Evolutionary conservation across 2,888 invertebrate species (phyloP), one percentile per base, ranked within the genome.

Genomic region (Plebejus melissa): DNA sequence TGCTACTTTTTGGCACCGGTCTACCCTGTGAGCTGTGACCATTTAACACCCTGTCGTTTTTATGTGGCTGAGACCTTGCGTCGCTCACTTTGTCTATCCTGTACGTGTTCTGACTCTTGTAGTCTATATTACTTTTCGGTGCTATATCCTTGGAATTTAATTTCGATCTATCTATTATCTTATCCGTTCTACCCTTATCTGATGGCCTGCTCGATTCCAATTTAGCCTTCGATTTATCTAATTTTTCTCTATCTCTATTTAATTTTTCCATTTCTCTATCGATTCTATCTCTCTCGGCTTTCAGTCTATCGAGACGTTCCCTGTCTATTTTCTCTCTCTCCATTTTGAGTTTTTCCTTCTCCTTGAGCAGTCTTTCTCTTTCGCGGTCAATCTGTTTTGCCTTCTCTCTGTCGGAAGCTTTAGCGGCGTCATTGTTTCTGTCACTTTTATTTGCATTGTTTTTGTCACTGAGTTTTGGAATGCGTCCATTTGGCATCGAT

Each of bases 401-500:
- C n/a, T 81, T 81, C 78, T 88, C 85, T 80, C 82, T 87, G n/a
- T 86, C 83, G 28, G 79, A 58, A 9, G 82, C 79, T 83, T 83
- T 87, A 9, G 87, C 83, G 76, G 82, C 84, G 65, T 88, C 85
- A 79, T 82, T 85, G 80, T 36, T 70, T 36, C 70, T 71, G 13
- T 36, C 69, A 28, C 13, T 72, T 84, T 88, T 83, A 60, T 80
- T 84, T 50, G 83, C 74, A 74, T 72, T 72, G 32, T 79, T 80
- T 83, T 86, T 93, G 50, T 89, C 90, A 74, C 88, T 85, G 2
- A 95, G 78, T 87, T 95, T 95, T 60, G 95, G 95, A 81, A 95
- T 95, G 77, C 94, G 85, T 2, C 87, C 89, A 78, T 91, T 88
- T 9, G 86, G 85, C 76, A 81, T 77, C 28, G 83, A 78, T 79